phyloP scores from a whole-genome alignment of 2,797 vertebrate species.

The Apodemus agrarius region DNA sequence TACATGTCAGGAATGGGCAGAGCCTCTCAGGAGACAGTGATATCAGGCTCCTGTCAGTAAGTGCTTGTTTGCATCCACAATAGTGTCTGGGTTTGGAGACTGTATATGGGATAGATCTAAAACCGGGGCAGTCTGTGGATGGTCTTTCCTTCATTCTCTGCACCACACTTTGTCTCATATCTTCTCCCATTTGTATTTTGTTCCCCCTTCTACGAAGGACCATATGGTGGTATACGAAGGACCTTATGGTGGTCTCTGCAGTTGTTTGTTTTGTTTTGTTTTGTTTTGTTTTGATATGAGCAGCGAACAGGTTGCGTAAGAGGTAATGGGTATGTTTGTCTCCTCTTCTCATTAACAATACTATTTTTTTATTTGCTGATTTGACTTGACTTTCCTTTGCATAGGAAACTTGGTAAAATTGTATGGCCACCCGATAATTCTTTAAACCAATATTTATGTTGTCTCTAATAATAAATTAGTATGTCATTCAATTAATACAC shows the following conservation, averaged over 20 bases:
- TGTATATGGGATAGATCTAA: no score
- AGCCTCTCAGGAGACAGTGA: no score
- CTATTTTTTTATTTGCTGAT: not conserved
- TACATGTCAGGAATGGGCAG: no score
- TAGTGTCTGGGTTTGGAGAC: no score
- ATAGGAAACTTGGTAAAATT: not conserved
- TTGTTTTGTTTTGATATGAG: not conserved
- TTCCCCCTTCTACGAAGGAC: no score
- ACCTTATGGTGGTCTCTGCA: not conserved
- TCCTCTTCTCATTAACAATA: not conserved
- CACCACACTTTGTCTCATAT: no score
- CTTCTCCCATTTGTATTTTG: no score
- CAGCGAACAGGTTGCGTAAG: not conserved
- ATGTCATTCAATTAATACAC: not conserved
- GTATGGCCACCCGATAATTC: not conserved
- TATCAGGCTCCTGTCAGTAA: no score
- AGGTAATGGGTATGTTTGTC: not conserved
- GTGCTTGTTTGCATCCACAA: no score
- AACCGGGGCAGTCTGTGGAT: no score
- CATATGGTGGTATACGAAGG: not conserved
- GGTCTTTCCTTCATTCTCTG: no score
- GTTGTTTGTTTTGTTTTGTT: no score
- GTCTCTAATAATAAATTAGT: not conserved
- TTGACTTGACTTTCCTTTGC: not conserved
- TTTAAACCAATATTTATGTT: not conserved